phyloP scores from a whole-genome alignment of 2,113 vertebrate genomes.

The Motacilla tschutschensis region DNA sequence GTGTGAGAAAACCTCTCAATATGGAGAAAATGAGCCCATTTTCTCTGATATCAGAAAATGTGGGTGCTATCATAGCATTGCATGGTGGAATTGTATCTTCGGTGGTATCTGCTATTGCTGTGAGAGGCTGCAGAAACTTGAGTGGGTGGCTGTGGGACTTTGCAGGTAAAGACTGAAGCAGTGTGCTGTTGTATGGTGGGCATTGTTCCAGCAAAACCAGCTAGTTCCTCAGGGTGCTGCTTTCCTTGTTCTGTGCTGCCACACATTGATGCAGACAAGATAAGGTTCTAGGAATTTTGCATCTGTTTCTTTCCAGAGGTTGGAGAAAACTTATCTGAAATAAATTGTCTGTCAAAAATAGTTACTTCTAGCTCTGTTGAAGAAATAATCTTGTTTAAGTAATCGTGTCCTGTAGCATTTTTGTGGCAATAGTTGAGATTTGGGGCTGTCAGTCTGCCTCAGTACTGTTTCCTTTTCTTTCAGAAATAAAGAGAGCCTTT shows the following conservation, averaged over 20 bases:
- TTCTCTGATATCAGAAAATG: not conserved
- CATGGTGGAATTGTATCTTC: not conserved
- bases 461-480: not conserved
- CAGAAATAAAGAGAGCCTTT: not conserved
- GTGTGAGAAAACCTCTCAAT: not conserved
- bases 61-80: not conserved
- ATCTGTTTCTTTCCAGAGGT: not conserved
- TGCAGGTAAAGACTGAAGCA: not conserved
- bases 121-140: not conserved
- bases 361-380: not conserved
- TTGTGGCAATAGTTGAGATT: not conserved
- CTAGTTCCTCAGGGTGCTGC: not conserved
- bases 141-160: not conserved
- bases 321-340: not conserved
- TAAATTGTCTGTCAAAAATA: not conserved
- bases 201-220: not conserved
- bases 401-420: not conserved
- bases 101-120: not conserved
- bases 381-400: not conserved
- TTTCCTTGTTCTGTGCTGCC: not conserved
- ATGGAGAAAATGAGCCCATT: not conserved
- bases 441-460: not conserved
- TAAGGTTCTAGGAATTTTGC: not conserved
- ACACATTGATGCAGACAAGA: not conserved
- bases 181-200: not conserved